Base-by-base conservation (phyloP, 1,140 invertebrate species). In the Leucophenga varia region DNA sequence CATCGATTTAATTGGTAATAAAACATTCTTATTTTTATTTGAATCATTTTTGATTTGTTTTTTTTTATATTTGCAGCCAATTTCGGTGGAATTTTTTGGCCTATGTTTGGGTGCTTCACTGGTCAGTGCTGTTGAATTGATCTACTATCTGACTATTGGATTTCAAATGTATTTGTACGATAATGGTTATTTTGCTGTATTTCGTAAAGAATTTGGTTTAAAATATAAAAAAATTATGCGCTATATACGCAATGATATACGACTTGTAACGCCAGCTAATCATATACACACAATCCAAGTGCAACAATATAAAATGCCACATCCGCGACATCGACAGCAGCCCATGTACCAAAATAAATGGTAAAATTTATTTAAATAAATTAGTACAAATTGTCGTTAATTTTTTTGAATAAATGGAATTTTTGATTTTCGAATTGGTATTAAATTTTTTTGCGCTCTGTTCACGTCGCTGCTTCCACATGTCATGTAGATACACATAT, bases 41-140 rank as follows among this genome's bases (percentile, higher is more conserved):
- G n/a, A n/a, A n/a, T n/a, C n/a, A n/a, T n/a, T n/a, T n/a, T n/a
- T n/a, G n/a, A n/a, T n/a, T n/a, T n/a, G n/a, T n/a, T n/a, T n/a
- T n/a, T n/a, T n/a, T n/a, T n/a, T n/a, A n/a, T 21, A 4, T 25
- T 46, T 46, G 1, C 28, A 71, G 67, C 67, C 3, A 71, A 71
- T 40, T 55, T 77, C 36, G 76, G 76, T 7, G 74, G 75, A 17
- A 69, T 77, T 16, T n/a, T 72, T 75, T 44, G 75, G 74, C 0
- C 54, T 77, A 1, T 77, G 73, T 32, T 25, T 77, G 35, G 76
- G 76, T 9, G 71, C 73, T n/a, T 77, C 75, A 4, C 53, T 76
- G 48, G 60, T 77, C 32, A 76, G 72, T 46, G 59, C 57, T 4
- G 64, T 75, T 19, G 76, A 77, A 38, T 21, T 77, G 13, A n/a